These are phyloP conservation scores for Drosophila orena DNA, from an alignment of 1,140 invertebrate species.

Conservation along the genomic window DNA sequence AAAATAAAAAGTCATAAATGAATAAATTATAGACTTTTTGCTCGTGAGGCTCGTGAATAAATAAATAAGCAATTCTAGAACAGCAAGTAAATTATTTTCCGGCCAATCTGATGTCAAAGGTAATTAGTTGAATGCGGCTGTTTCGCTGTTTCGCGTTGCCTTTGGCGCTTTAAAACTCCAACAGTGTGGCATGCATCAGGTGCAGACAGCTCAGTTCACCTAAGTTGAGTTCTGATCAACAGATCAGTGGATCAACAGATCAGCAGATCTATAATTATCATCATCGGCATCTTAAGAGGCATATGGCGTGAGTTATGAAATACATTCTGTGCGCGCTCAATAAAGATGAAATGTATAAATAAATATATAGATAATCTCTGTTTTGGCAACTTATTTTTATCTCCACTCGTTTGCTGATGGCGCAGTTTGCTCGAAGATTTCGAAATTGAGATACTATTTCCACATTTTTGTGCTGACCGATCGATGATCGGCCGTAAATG, in stretches of 20 bases:
- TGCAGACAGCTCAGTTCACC: background rate
- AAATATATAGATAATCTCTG: slow-evolving; percentile 30
- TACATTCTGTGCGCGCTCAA: slow-evolving; percentile 33
- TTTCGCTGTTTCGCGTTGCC: background rate
- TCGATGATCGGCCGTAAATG: slow-evolving; percentile 31
- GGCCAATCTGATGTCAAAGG: slow-evolving; percentile 30
- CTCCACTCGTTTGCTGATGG: background rate
- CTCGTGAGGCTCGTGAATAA: slow-evolving; percentile 36
- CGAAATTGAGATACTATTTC: background rate
- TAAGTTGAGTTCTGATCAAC: too few species aligned
- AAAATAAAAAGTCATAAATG: slow-evolving; percentile 58
- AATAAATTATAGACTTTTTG: slow-evolving; percentile 54
- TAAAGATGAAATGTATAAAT: slow-evolving; percentile 54
- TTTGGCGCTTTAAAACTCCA: slow-evolving; percentile 5
- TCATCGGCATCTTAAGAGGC: slow-evolving; percentile 1
- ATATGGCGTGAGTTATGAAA: slow-evolving; percentile 18
- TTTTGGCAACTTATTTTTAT: slow-evolving; percentile 31
- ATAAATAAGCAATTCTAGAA: slow-evolving; percentile 55
- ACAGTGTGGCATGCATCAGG: background rate
- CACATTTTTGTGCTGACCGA: slow-evolving; percentile 25
- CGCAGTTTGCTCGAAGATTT: background rate
- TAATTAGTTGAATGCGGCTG: slow-evolving; percentile 15
- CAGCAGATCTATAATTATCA: slow-evolving; percentile 8
- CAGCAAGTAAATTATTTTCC: slow-evolving; percentile 50
- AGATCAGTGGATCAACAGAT: background rate